Evolutionary conservation across 2,888 invertebrate species (phyloP), one percentile per base, ranked within the genome.

Genomic region (Stegophylla sp.): DNA sequence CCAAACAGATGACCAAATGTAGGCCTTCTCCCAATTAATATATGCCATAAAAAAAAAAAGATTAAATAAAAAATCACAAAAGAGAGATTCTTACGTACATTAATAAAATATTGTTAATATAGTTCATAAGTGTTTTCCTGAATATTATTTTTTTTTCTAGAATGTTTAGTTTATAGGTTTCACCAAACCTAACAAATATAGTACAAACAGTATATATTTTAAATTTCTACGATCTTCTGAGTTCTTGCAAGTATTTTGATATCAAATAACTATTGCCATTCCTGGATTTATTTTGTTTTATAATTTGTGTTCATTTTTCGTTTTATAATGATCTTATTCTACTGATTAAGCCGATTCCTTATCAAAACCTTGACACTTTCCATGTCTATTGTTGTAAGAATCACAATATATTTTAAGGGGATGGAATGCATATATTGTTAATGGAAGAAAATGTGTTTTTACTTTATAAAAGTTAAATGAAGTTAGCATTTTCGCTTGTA

Each of bases 91-190:
- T 23, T 69, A 61, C 56, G 34, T 67, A 69, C 34, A 59, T 77
- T 66, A 45, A 66, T 61, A 59, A 56, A 48, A 59, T 79, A 79
- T 79, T 69, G 77, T 69, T 79, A 48, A 79, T 20, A 61, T 79
- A 79, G 56, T 69, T 56, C 12, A 41, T 69, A 79, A 79, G 77
- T 69, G 77, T 79, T 79, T 79, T 69, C 34, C 41, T 61, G 43
- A 79, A 79, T 69, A 79, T 79, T 45, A 61, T 48, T 48, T 61
- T 69, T 69, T 69, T 34, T 28, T 48, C 53, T 75, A 75, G 20
- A 64, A 5, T 75, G 41, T 75, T 75, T 64, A 75, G 51, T 64
- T 75, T 15, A 20, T 63, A 48, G 59, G 59, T 79, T 59, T 79
- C 48, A 43, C 23, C 34, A 13, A 48, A 71, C 45, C 69, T 79